A percentile compares a stretch with the other conserved stretches of the same genome.
phyloP scores from a whole-genome alignment of 2,888 invertebrate genomes.

The Idaea dimidiata region DNA sequence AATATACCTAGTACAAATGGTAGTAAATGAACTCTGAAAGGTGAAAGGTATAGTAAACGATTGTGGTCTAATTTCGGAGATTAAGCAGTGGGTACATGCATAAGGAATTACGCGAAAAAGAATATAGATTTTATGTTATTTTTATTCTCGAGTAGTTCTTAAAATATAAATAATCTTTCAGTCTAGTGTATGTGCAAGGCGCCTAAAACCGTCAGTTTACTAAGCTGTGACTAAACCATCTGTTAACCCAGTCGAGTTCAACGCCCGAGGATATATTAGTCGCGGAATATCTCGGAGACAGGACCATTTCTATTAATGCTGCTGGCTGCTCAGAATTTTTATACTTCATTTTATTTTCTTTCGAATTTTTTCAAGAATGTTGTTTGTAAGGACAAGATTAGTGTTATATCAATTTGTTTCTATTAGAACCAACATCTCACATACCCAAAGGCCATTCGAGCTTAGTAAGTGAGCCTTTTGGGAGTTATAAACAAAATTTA shows the following conservation, averaged over 20 bases:
- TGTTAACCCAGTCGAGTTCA: conserved; percentile 22
- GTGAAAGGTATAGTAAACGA: conserved; percentile 40
- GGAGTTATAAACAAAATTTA: not conserved
- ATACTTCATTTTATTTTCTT: not conserved
- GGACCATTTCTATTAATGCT: not conserved
- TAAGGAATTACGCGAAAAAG: too few species aligned
- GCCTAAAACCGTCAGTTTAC: not conserved
- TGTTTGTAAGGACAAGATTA: too few species aligned
- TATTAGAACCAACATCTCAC: not conserved
- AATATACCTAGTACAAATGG: too few species aligned
- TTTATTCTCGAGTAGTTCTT: not conserved
- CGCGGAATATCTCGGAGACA: conserved; percentile 23
- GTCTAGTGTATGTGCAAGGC: not conserved
- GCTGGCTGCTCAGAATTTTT: not conserved
- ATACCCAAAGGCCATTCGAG: not conserved
- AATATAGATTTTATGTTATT: not conserved
- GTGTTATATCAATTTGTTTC: not conserved
- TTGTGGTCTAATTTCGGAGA: conserved; percentile 19
- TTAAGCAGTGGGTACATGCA: not conserved
- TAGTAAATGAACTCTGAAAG: conserved; percentile 31
- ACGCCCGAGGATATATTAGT: conserved; percentile 38
- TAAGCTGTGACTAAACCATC: conserved; percentile 9
- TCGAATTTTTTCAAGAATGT: not conserved
- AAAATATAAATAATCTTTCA: not conserved
- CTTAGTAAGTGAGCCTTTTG: not conserved